Evolutionary conservation across 2,113 vertebrate species (phyloP), one percentile per base, ranked within the genome.

Genomic region (Scatophagus argus): DNA sequence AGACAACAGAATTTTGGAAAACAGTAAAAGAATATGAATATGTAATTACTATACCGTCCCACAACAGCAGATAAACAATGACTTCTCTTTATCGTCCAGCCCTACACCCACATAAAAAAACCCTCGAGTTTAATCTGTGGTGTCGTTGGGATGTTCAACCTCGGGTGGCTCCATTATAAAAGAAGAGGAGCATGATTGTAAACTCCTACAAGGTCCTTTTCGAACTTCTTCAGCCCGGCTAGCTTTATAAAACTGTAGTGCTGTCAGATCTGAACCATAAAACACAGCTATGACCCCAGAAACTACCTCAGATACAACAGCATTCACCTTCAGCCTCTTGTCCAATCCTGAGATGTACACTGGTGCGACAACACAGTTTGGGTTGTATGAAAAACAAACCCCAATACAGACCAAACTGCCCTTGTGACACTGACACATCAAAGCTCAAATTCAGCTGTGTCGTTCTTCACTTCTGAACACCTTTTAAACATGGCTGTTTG

Each of bases 261-360:
- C 49, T 76, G 21, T 75, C 44, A 66, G 32, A 27, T 74, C 59
- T 56, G 32, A 65, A 74, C 52, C 77, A 84, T 74, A 82, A 85
- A 82, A 79, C 56, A 59, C 12, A 54, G 13, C 47, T 62, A 8
- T 60, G 34, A 78, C 29, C 60, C 36, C 32, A 38, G n/a, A 77
- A 54, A 64, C 46, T 16, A 71, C 52, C 19, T 23, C 38, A 68
- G 60, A 16, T 51, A 13, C 31, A 25, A 34, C 58, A 62, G 32
- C 56, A 49, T 34, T 65, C 72, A 64, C 79, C 59, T 81, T 58
- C 54, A 39, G 52, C 29, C 16, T 52, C 43, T 21, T 62, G 58
- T 66, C 46, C 5, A 59, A 39, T 75, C 47, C 47, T 60, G 44
- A 78, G 49, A 69, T 54, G 58, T 1, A 58, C n/a, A 44, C 39